These are phyloP conservation scores for Hemiscyllium ocellatum DNA, from an alignment of 2,113 vertebrate species.

Conservation along the genomic window DNA sequence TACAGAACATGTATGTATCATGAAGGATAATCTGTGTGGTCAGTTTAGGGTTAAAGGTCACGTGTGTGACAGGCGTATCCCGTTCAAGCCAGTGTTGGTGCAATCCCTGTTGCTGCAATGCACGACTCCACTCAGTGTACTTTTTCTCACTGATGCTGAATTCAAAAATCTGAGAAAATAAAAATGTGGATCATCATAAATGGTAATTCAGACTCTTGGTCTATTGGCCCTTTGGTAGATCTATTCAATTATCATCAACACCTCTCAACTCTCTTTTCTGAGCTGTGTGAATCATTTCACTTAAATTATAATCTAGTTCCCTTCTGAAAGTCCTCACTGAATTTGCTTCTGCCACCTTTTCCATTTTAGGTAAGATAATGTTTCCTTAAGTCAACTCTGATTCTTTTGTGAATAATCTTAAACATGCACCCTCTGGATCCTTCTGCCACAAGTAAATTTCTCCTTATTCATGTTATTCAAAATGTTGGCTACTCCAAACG, in stretches of 20 bases:
- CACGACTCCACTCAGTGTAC: conserved; percentile 80
- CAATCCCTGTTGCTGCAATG: conserved; percentile 68
- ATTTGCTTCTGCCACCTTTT: not conserved
- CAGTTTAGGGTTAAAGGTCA: conserved; percentile 72
- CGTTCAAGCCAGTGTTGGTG: conserved; percentile 75
- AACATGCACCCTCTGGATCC: not conserved
- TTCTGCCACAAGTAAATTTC: not conserved
- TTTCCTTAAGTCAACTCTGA: not conserved
- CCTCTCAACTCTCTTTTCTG: no score
- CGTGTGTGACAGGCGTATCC: conserved; percentile 75
- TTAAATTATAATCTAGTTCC: not conserved
- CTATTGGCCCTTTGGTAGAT: not conserved
- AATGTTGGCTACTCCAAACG: not conserved
- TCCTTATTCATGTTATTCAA: not conserved
- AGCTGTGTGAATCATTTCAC: not conserved
- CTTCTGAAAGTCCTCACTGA: not conserved
- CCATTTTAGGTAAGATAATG: not conserved
- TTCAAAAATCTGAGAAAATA: conserved; percentile 68
- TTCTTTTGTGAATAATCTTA: not conserved
- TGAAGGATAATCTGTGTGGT: conserved; percentile 75
- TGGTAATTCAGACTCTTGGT: not conserved
- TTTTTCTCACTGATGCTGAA: conserved; percentile 71
- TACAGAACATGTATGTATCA: conserved; percentile 80
- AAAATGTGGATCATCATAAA: not conserved
- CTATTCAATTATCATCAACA: not conserved